Percentiles rank a stretch among this genome's conserved stretches.
phyloP scores from a whole-genome alignment of 2,113 vertebrate species.

The Myotis yumanensis region DNA sequence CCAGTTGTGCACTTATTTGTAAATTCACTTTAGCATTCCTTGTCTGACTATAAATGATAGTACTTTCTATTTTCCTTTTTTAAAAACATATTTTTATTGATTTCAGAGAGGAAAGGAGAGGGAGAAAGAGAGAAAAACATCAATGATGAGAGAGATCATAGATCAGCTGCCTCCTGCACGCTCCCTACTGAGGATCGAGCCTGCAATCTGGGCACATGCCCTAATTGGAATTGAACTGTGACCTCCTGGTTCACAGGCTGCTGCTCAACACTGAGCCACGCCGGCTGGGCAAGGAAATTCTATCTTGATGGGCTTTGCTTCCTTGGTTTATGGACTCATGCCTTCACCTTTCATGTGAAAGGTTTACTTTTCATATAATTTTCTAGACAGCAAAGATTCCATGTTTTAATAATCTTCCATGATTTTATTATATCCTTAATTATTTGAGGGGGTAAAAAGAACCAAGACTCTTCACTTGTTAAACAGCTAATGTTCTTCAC shows the following conservation, averaged over 20 bases:
- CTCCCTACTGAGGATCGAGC: too few species aligned
- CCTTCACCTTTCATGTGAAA: background rate
- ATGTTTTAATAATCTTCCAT: background rate
- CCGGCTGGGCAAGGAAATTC: background rate
- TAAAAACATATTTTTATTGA: too few species aligned
- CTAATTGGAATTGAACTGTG: too few species aligned
- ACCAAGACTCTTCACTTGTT: background rate
- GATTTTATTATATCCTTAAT: constrained; percentile 16
- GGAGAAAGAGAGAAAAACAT: background rate
- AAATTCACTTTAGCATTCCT: background rate
- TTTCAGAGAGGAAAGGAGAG: background rate
- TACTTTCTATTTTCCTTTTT: background rate
- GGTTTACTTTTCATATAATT: background rate
- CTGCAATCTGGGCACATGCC: too few species aligned
- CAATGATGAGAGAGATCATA: background rate
- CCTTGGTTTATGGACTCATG: background rate
- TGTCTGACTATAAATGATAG: background rate
- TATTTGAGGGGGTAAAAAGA: background rate
- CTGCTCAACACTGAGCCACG: too few species aligned
- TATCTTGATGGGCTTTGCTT: background rate
- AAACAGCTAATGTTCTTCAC: background rate
- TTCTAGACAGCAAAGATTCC: background rate
- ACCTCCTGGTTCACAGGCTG: too few species aligned
- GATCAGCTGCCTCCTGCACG: background rate
- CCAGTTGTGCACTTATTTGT: background rate